Base-by-base conservation (phyloP, 2,797 vertebrate genomes). In the Syndactyla subalaris region DNA sequence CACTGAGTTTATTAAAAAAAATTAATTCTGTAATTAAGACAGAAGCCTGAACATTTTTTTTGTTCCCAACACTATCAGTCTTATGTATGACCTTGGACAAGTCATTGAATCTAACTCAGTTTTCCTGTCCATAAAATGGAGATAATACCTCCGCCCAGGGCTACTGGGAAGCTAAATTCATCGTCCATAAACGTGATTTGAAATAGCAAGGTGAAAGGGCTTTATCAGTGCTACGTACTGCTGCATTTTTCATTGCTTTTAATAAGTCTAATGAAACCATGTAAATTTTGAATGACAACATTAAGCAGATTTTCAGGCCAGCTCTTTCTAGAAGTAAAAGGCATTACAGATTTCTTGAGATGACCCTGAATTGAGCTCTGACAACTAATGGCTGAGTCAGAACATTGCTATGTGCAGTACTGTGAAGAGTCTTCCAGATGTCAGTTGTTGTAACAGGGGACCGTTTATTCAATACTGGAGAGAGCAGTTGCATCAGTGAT, bases 241-340 rank as follows among this genome's bases (percentile, higher is more conserved):
- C 93, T 95, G 88, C 96, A 96, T 97, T 96, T 97, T 95, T 95
- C 92, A 95, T 95, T 95, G 92, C 85, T 92, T 96, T 94, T 95
- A 96, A 96, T 97, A 97, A 93, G 80, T 46, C 80, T 95, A 90
- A 93, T 97, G 96, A 95, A 97, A 95, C 95, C 93, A 92, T 93
- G 87, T 93, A 92, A 92, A 95, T 93, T 95, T 96, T 97, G 93
- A 97, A 95, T 80, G 85, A 84, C 51, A 94, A 91, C 81, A 61
- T 94, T 93, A 96, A 93, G 92, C 85, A 94, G 91, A 92, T 95
- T 96, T 93, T 96, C 92, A 94, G 38, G 12, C 89, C 72, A 91
- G 66, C 89, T 92, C 86, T 76, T 74, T 67, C 66, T 85, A 67
- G 43, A 92, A 89, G 82, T 95, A 96, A 92, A 96, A 96, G 62